These are phyloP conservation scores for Palaemon carinicauda DNA, from an alignment of 1,140 invertebrate genomes.

Conservation along the genomic window DNA sequence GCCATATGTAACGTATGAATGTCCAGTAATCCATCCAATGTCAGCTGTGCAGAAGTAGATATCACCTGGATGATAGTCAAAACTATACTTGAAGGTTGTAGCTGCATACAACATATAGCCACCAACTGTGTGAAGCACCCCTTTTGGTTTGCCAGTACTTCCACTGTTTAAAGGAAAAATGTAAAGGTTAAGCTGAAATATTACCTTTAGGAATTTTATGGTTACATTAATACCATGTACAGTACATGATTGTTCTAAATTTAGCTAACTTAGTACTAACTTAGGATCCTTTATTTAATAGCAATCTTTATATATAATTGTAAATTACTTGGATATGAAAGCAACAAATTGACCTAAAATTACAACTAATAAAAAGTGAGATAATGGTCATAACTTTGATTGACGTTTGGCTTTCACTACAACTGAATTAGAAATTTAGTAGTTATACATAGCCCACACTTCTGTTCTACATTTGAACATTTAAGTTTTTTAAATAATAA, in stretches of 20 bases:
- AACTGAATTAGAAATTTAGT: too few relatives aligned
- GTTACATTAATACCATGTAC: background rate
- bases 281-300: too few relatives aligned
- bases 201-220: background rate
- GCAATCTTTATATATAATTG: too few relatives aligned
- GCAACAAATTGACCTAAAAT: too few relatives aligned
- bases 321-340: too few relatives aligned
- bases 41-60: conserved; percentile 99
- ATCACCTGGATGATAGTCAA: conserved; percentile 91
- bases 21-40: conserved; percentile 97
- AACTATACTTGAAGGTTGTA: conserved; percentile 87
- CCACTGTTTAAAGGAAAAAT: conserved; percentile 72
- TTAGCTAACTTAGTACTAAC: background rate
- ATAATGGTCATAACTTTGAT: too few relatives aligned
- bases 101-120: conserved; percentile 93
- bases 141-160: conserved; percentile 97
- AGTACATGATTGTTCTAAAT: background rate
- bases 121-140: conserved; percentile 91
- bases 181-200: conserved; percentile 11
- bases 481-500: too few relatives aligned
- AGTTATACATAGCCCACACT: too few relatives aligned
- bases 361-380: too few relatives aligned
- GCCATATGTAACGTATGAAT: conserved; percentile 95
- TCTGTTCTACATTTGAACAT: too few relatives aligned
- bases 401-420: too few relatives aligned